These are phyloP conservation scores for Willowsia nigromaculata DNA, from an alignment of 2,888 invertebrate genomes.

Conservation along the genomic window DNA sequence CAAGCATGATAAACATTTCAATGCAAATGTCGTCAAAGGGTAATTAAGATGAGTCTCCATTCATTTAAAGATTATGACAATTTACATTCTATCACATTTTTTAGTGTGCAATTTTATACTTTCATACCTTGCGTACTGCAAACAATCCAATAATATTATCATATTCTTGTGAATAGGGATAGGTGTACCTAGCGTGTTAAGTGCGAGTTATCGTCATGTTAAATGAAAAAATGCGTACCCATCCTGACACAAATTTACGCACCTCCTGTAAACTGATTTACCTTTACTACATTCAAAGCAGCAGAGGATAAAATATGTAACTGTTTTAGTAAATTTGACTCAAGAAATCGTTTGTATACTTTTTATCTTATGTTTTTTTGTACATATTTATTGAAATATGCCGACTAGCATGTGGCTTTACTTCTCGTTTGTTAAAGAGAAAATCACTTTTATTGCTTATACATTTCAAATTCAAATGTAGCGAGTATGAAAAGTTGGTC, in stretches of 20 bases:
- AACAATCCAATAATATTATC: too few species aligned
- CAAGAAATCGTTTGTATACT: neutral
- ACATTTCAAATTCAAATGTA: too few species aligned
- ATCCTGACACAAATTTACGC: too few species aligned
- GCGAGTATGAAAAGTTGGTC: neutral
- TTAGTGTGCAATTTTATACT: neutral
- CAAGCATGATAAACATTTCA: neutral
- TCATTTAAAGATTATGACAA: slow-evolving; percentile 24
- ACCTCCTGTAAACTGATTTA: too few species aligned
- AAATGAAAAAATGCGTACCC: too few species aligned
- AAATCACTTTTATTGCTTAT: neutral
- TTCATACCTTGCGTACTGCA: too few species aligned
- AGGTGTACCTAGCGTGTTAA: too few species aligned
- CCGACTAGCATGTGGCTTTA: neutral
- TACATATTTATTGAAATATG: slow-evolving; percentile 55
- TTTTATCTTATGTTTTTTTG: neutral
- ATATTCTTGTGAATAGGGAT: too few species aligned
- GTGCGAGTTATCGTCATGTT: too few species aligned
- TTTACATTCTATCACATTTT: neutral
- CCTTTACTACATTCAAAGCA: too few species aligned
- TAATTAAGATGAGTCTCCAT: slow-evolving; percentile 59
- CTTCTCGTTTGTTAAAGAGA: slow-evolving; percentile 23
- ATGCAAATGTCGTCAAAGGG: neutral
- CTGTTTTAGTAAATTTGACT: too few species aligned
- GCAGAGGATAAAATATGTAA: too few species aligned